Conservation (phyloP, 2,797 vertebrate genomes). For the Channa striata region DNA sequence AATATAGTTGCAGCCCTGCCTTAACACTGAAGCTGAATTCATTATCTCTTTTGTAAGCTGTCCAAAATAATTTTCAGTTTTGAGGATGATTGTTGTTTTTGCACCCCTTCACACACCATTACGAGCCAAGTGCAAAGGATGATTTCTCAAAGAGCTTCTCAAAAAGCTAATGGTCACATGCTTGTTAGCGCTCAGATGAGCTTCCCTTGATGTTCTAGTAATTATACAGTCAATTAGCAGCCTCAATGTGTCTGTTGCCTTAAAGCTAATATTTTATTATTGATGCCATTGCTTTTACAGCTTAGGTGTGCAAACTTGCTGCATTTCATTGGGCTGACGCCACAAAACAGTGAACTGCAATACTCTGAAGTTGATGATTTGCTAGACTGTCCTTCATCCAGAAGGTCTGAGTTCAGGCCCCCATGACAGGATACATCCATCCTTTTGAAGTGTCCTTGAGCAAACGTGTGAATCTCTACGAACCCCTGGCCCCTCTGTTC, state of each 20-base stretch:
- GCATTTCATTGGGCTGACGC: conserved; percentile 25
- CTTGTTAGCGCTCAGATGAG: conserved; percentile 80
- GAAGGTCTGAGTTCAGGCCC: conserved; percentile 67
- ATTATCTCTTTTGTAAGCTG: conserved; percentile 2
- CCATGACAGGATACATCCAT: conserved; percentile 70
- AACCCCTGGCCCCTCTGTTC: conserved; percentile 38
- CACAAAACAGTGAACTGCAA: conserved; percentile 36
- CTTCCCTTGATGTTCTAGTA: conserved; percentile 72
- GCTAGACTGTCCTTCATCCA: conserved; percentile 65
- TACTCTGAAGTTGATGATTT: conserved; percentile 39
- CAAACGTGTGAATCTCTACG: conserved; percentile 54
- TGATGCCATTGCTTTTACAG: conserved; percentile 59
- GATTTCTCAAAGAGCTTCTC: conserved; percentile 67
- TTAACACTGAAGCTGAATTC: conserved; percentile 9
- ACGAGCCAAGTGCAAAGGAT: conserved; percentile 46
- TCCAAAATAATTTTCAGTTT: conserved; percentile 17
- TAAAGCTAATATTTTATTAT: conserved; percentile 73
- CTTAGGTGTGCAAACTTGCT: conserved; percentile 28
- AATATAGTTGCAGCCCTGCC: conserved; percentile 3
- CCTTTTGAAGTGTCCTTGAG: conserved; percentile 78
- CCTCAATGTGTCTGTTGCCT: conserved; percentile 70
- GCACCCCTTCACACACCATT: conserved; percentile 8
- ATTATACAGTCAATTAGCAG: conserved; percentile 81
- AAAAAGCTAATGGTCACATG: conserved; percentile 70
- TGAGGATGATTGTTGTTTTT: conserved; percentile 30